A percentile compares a stretch with the other conserved stretches of the same genome.
Conservation (phyloP, 2,113 vertebrate species). For the Oncorhynchus keta region DNA sequence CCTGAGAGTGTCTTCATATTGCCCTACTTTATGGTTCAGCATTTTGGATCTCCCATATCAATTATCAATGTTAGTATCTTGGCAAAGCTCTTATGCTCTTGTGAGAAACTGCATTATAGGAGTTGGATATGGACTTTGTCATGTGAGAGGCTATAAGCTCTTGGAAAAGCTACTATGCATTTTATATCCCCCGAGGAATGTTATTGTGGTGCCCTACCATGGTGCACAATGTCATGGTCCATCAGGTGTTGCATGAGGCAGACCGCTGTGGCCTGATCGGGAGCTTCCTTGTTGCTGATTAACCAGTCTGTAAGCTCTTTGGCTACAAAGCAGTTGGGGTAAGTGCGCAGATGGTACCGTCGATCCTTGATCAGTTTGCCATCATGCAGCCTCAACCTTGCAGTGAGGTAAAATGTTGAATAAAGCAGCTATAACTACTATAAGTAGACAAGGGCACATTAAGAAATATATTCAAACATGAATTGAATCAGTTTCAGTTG, state of each 20-base stretch:
- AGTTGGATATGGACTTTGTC: neutral
- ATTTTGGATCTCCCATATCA: neutral
- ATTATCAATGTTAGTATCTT: neutral
- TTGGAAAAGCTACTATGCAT: too few species aligned
- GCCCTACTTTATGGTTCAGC: neutral
- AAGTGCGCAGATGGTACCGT: conserved; percentile 79
- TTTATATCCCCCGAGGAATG: neutral
- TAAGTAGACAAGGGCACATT: too few species aligned
- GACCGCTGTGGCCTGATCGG: conserved; percentile 76
- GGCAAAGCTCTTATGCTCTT: neutral
- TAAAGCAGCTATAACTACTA: too few species aligned
- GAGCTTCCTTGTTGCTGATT: conserved; percentile 79
- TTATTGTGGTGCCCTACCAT: conserved; percentile 70
- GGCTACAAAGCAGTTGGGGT: conserved; percentile 85
- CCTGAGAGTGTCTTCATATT: neutral
- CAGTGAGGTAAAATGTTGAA: neutral
- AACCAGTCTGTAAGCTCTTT: conserved; percentile 86
- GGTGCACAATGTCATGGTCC: conserved; percentile 85
- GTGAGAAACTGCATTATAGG: neutral
- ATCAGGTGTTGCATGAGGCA: conserved; percentile 85
- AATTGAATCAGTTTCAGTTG: too few species aligned
- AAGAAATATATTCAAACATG: too few species aligned
- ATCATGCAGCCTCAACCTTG: conserved; percentile 82
- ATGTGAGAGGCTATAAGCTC: too few species aligned
- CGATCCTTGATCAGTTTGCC: conserved; percentile 84